These are phyloP conservation scores for Corythucha ciliata DNA, from an alignment of 2,888 invertebrate genomes.

Conservation along the genomic window DNA sequence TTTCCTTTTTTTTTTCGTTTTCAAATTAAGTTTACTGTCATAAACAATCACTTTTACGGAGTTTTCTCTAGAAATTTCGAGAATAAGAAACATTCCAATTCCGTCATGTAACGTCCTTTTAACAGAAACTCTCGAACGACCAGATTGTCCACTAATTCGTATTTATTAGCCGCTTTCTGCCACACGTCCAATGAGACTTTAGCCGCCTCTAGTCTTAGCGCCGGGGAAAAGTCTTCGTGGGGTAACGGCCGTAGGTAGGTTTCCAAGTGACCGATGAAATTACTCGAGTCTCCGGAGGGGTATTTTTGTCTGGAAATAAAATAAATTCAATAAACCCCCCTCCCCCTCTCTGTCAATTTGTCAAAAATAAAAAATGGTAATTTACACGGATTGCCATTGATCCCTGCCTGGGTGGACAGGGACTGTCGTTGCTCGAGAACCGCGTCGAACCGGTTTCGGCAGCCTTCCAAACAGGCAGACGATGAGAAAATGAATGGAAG, in stretches of 20 bases:
- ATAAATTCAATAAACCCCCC: not conserved
- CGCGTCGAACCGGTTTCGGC: too few species aligned
- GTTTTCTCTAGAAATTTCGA: not conserved
- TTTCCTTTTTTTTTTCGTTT: too few species aligned
- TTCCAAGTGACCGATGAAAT: constrained; percentile 5
- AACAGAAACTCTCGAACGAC: constrained; percentile 25
- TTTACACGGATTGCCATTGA: too few species aligned
- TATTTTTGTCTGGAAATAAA: not conserved
- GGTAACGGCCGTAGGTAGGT: not conserved
- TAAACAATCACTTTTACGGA: too few species aligned
- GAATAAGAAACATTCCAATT: constrained; percentile 20
- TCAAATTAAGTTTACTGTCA: too few species aligned
- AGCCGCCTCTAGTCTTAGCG: constrained; percentile 1
- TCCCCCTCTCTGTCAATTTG: too few species aligned
- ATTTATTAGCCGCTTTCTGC: constrained; percentile 22
- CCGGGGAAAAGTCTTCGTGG: not conserved
- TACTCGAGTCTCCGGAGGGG: constrained; percentile 3
- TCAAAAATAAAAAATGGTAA: too few species aligned
- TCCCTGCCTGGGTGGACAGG: too few species aligned
- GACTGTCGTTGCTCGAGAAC: too few species aligned
- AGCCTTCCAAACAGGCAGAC: constrained; percentile 42
- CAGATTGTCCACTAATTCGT: constrained; percentile 21
- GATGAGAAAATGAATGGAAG: constrained; percentile 45
- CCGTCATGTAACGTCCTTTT: constrained; percentile 21
- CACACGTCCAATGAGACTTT: constrained; percentile 17